A percentile compares a stretch with the other conserved stretches of the same genome.
These are phyloP conservation scores for Perdita meconis DNA, from an alignment of 2,888 invertebrate genomes.

Conservation along the genomic window DNA sequence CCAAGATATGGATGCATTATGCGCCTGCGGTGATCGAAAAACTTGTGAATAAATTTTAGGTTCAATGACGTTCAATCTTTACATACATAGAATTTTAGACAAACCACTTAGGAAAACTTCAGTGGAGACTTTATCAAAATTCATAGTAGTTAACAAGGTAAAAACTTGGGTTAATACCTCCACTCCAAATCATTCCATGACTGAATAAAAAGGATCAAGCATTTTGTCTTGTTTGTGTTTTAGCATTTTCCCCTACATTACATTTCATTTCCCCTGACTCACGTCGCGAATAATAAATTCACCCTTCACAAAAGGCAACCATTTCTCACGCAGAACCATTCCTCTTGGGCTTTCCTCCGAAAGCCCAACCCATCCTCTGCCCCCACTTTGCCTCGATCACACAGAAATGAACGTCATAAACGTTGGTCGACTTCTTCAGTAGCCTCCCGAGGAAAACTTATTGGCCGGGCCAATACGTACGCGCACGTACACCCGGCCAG, in stretches of 20 bases:
- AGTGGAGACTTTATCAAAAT: no score
- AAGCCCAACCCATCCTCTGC: neutral
- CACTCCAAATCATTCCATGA: no score
- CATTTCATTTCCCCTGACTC: no score
- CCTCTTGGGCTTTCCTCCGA: no score
- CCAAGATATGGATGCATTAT: conserved; percentile 22
- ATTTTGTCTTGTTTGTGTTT: no score
- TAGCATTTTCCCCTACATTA: no score
- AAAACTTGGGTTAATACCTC: no score
- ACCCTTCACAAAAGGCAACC: neutral
- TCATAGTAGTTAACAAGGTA: no score
- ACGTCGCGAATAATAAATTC: neutral
- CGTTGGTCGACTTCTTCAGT: conserved; percentile 8
- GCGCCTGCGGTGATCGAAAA: conserved; percentile 8
- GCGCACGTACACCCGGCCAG: neutral
- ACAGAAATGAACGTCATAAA: neutral
- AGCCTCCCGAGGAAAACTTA: conserved; percentile 29
- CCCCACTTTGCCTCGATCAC: neutral
- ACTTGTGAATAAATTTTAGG: neutral
- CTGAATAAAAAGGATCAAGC: no score
- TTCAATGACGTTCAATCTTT: neutral
- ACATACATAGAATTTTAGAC: no score
- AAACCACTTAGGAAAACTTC: no score
- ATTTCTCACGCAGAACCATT: no score
- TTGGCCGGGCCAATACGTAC: conserved; percentile 16